Evolutionary conservation across 2,113 vertebrate genomes (phyloP), one percentile per base, ranked within the genome.

Genomic region (Gallinago paraguaiae): DNA sequence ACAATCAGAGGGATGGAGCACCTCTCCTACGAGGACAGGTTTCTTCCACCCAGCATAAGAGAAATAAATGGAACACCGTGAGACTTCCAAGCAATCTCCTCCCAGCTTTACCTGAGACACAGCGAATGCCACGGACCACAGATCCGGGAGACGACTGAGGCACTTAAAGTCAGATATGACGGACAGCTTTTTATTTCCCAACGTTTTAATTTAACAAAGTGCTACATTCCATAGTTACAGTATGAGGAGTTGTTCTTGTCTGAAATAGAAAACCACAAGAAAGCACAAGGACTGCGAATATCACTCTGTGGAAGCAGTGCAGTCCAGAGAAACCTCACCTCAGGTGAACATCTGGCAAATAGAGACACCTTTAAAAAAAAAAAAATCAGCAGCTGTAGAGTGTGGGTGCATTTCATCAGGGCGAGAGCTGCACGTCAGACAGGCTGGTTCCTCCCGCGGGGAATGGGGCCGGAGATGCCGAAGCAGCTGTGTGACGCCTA

Each of bases 181-280:
- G 84, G 76, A 89, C 53, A 93, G 59, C 86, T 86, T 93, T 97
- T 93, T 95, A 96, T 97, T 97, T 97, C 90, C 90, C 93, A 78
- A 59, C 30, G 77, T 82, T 92, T 95, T 93, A 88, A 56, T 85
- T 95, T 85, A 94, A 95, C 92, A 79, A 96, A 96, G 80, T 93
- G 90, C 92, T 95, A 74, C 75, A 95, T 95, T 97, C 93, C 95
- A 85, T 63, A 84, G 86, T 57, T 95, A 95, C 85, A 85, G 60
- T 64, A 90, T 78, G 82, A 92, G 94, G 33, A 88, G 53, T 46
- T 82, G 75, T 13, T 96, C 87, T 82, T 43, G 41, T 88, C 82
- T 2, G 3, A 56, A 65, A 76, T 13, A 92, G 83, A 93, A 96
- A 95, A 93, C 39, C 91, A 93, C 74, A 17, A 57, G 84, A 93